Base-by-base conservation (phyloP, 1,140 invertebrate genomes). In the Polyergus mexicanus region DNA sequence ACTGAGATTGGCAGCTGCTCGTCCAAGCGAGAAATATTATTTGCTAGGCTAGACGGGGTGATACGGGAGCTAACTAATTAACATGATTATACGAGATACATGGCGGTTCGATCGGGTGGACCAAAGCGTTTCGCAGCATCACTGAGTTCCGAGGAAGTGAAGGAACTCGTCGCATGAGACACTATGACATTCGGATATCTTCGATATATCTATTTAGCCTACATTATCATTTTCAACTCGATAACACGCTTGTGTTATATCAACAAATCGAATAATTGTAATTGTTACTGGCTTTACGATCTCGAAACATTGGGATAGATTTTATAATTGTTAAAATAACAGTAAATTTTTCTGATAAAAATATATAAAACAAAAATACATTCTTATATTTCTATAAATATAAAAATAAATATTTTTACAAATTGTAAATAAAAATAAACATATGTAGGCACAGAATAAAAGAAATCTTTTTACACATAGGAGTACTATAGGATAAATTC, bases 71-170 rank as follows among this genome's bases (percentile, higher is more conserved):
- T 74, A 88, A 87, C 81, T 88, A 88, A 88, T 88, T 88, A 88
- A 88, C 87, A 68, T 76, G 87, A 88, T 88, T 88, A 88, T 84
- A 83, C 77, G 44, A 56, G 87, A 87, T 77, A 68, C 86, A 86
- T 66, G 85, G 65, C 54, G 66, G 54, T 86, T 87, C 63, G 87
- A 87, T 88, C 85, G 85, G 56, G 22, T 87, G 77, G 69, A 56
- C 87, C 75, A 87, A 76, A 76, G 77, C 85, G 54, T 76, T 88
- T 78, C 56, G n/a, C 54, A 44, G 54, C 65, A 54, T 38, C 41
- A 51, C 35, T 60, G 28, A 47, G 35, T 65, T 35, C 25, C 77
- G 69, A 51, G 77, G 65, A 41, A 71, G 65, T 25, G 68, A 60
- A 83, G 78, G 38, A 83, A 83, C 54, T 72, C 25, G 28, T 72